phyloP scores from a whole-genome alignment of 2,113 vertebrate genomes.

The Rattus rattus region DNA sequence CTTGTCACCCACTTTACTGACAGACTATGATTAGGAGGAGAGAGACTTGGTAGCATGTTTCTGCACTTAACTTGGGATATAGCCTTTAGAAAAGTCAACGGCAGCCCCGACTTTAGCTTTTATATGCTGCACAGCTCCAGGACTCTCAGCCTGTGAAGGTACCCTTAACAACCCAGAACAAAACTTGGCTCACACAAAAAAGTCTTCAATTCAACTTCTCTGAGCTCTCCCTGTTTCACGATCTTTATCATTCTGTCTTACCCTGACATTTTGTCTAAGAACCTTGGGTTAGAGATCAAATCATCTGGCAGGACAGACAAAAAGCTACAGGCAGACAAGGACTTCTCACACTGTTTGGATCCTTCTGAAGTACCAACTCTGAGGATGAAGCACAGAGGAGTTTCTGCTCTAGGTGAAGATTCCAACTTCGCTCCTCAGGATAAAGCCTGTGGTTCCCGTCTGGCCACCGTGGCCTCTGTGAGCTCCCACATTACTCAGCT shows the following conservation, averaged over 20 bases:
- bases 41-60: background rate
- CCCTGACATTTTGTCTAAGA: background rate
- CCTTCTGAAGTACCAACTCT: background rate
- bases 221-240: background rate
- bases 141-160: background rate
- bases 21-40: background rate
- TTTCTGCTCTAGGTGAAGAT: background rate
- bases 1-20: background rate
- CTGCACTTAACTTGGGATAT: background rate
- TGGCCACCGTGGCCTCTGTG: background rate
- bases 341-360: background rate
- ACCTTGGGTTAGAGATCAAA: background rate
- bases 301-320: background rate
- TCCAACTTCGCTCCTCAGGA: background rate
- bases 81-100: background rate
- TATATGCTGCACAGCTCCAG: background rate
- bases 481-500: background rate
- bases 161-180: background rate
- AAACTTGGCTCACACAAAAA: background rate
- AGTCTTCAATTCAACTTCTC: background rate
- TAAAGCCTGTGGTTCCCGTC: background rate
- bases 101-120: background rate
- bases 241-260: background rate
- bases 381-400: background rate
- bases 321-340: background rate